Percentiles rank a stretch among this genome's conserved stretches.
These are phyloP conservation scores for Festucalex cinctus DNA, from an alignment of 2,113 vertebrate genomes.

Conservation along the genomic window DNA sequence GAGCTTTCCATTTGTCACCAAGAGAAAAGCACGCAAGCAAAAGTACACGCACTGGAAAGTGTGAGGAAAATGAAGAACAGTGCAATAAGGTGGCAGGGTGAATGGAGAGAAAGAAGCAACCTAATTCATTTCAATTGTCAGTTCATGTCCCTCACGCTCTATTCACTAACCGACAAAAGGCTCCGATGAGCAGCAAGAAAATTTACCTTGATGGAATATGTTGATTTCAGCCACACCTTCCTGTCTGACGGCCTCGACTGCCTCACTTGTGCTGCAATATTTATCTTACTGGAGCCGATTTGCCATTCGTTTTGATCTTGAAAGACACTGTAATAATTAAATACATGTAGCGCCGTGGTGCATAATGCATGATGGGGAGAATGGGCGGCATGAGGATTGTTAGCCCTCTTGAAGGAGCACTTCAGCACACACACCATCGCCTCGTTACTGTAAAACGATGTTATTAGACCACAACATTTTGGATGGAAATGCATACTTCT, in stretches of 20 bases:
- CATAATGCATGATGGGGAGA: constrained; percentile 56
- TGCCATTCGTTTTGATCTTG: constrained; percentile 62
- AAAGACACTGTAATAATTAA: constrained; percentile 63
- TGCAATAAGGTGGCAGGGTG: not conserved
- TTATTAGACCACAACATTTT: not conserved
- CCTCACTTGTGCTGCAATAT: constrained; percentile 36
- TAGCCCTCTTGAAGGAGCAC: constrained; percentile 22
- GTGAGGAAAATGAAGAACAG: constrained; percentile 2
- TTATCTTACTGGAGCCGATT: constrained; percentile 36
- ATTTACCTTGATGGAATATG: constrained; percentile 30
- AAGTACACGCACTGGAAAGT: constrained; percentile 3
- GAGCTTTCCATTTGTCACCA: not conserved
- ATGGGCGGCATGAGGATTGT: constrained; percentile 18
- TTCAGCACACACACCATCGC: not conserved
- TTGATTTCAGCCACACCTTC: constrained; percentile 18
- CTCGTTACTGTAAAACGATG: not conserved
- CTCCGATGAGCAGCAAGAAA: constrained; percentile 29
- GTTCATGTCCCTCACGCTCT: not conserved
- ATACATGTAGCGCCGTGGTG: constrained; percentile 44
- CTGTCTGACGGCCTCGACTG: not conserved
- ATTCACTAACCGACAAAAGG: constrained; percentile 11
- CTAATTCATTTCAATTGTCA: not conserved
- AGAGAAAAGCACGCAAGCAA: constrained; percentile 11
- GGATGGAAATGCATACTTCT: not conserved
- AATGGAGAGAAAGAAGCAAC: not conserved